Evolutionary conservation across 1,140 invertebrate species (phyloP).

Genomic region (Trachymyrmex septentrionalis): DNA sequence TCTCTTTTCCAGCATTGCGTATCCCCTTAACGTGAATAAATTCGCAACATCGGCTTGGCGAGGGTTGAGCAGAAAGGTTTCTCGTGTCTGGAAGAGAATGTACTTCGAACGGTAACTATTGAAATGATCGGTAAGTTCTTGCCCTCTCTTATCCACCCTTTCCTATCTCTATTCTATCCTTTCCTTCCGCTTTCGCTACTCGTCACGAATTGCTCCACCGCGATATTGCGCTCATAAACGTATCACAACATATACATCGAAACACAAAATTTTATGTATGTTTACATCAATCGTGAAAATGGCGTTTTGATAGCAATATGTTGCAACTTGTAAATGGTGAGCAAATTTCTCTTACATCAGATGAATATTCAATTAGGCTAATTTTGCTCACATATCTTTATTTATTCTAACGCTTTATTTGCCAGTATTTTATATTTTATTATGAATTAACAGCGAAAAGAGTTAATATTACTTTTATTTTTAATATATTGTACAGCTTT

Average conservation of each 20-base stretch:
- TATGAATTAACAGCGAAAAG: background rate
- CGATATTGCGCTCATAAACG: conserved; percentile 32
- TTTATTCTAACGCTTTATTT: background rate
- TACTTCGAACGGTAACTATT: conserved; percentile 61
- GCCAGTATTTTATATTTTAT: background rate
- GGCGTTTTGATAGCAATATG: background rate
- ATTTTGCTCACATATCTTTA: conserved; percentile 9
- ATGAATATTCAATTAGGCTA: background rate
- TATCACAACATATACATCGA: background rate
- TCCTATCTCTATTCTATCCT: background rate
- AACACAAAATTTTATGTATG: conserved; percentile 32
- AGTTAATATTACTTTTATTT: background rate
- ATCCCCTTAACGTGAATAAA: conserved; percentile 57
- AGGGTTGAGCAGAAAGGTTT: conserved; percentile 59
- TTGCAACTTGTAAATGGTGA: background rate
- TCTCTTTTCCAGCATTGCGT: conserved; percentile 29
- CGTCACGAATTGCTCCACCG: background rate
- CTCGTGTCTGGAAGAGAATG: conserved; percentile 56
- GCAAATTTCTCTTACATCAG: background rate
- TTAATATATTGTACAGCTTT: too few species aligned
- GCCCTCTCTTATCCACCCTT: conserved; percentile 1
- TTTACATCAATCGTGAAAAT: conserved; percentile 4
- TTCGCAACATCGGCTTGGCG: conserved; percentile 40
- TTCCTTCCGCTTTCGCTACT: conserved; percentile 22
- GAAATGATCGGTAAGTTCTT: conserved; percentile 56